phyloP scores from a whole-genome alignment of 2,797 vertebrate genomes.

The Melanotaenia boesemani region DNA sequence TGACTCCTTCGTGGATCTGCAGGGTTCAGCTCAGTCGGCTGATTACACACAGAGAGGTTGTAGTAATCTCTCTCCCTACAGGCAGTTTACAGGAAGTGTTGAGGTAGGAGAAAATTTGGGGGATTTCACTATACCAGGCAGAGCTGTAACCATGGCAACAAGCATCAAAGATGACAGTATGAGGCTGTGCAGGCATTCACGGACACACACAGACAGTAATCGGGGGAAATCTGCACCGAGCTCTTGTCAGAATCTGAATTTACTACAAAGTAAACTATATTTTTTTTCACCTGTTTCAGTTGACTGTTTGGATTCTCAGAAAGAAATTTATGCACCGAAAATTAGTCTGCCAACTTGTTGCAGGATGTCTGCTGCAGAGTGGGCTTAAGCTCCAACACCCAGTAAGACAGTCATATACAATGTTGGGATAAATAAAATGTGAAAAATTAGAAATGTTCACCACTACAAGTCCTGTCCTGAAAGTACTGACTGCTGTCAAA shows the following conservation, averaged over 20 bases:
- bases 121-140: conserved; percentile 22
- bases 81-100: conserved; percentile 43
- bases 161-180: conserved; percentile 36
- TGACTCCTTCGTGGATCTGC: background rate
- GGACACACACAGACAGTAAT: conserved; percentile 13
- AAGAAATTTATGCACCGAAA: no score
- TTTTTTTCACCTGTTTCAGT: background rate
- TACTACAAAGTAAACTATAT: background rate
- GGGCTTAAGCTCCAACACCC: no score
- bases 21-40: background rate
- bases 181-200: background rate
- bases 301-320: background rate
- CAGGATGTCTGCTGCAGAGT: no score
- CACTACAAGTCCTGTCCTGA: no score
- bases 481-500: no score
- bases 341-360: no score
- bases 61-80: conserved; percentile 5
- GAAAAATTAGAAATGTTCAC: no score
- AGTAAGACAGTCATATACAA: no score
- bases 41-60: conserved; percentile 5
- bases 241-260: background rate
- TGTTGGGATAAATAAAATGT: no score
- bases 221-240: background rate
- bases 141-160: conserved; percentile 66
- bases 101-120: conserved; percentile 25